Conservation (phyloP, 2,113 vertebrate genomes). For the Phrynosoma blainvillii region DNA sequence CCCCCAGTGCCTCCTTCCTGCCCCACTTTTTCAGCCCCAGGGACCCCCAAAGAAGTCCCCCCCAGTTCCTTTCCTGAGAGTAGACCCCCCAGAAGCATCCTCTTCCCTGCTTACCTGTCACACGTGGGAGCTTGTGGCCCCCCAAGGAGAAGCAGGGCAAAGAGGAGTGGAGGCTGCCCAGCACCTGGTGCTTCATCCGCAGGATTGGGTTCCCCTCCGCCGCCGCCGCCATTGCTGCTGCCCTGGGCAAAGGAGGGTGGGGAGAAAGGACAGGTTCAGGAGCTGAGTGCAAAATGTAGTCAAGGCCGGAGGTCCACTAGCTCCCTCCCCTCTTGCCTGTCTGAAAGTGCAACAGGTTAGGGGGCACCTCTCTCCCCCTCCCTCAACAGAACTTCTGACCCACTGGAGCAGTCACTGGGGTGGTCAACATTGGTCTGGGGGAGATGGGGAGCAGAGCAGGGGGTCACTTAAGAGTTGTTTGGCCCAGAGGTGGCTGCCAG, state of each 20-base stretch:
- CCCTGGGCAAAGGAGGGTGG: slow-evolving; percentile 23
- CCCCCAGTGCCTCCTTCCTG: too few species aligned
- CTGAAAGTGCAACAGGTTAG: not conserved
- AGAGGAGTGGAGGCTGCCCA: slow-evolving; percentile 83
- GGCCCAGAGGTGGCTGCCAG: too few species aligned
- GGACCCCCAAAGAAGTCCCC: too few species aligned
- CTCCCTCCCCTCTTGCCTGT: not conserved
- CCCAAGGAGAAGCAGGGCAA: slow-evolving; percentile 85
- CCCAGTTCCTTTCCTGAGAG: too few species aligned
- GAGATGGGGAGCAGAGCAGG: not conserved
- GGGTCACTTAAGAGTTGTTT: too few species aligned
- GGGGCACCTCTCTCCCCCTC: too few species aligned
- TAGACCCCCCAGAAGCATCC: not conserved
- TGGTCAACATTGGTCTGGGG: not conserved
- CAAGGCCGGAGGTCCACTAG: not conserved
- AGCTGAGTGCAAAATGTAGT: too few species aligned
- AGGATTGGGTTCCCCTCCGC: slow-evolving; percentile 74
- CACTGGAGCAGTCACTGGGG: too few species aligned
- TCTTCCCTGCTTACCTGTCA: slow-evolving; percentile 83
- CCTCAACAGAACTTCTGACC: too few species aligned
- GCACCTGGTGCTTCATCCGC: slow-evolving; percentile 90
- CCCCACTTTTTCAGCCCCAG: too few species aligned
- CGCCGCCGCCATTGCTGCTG: not conserved
- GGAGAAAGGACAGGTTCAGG: not conserved
- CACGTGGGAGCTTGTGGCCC: slow-evolving; percentile 88